These are phyloP conservation scores for Merops nubicus DNA, from an alignment of 2,113 vertebrate species.

Conservation along the genomic window DNA sequence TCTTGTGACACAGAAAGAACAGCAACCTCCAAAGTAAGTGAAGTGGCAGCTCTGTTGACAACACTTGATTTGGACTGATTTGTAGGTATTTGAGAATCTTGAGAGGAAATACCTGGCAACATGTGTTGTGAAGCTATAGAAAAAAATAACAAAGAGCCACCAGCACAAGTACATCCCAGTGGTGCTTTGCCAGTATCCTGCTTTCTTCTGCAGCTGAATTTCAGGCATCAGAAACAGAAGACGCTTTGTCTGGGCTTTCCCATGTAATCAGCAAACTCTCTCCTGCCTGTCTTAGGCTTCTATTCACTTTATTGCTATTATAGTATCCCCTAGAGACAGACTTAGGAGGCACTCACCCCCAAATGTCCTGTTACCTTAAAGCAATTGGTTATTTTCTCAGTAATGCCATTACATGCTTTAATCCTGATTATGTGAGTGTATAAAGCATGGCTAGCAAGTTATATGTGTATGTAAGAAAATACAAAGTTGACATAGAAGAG, in stretches of 20 bases:
- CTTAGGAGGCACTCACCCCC: background rate
- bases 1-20: background rate
- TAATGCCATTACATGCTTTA: background rate
- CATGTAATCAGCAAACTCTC: constrained; percentile 51
- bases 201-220: constrained; percentile 16
- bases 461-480: background rate
- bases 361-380: constrained; percentile 38
- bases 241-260: constrained; percentile 55
- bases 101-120: constrained; percentile 31
- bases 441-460: background rate
- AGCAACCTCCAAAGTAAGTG: background rate
- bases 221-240: constrained; percentile 61
- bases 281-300: constrained; percentile 28
- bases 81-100: background rate
- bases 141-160: constrained; percentile 28
- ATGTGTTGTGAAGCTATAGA: background rate
- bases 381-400: background rate
- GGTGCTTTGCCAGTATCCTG: constrained; percentile 49
- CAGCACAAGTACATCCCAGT: constrained; percentile 8
- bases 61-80: background rate
- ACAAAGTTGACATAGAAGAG: background rate
- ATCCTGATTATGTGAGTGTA: background rate
- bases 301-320: constrained; percentile 34
- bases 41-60: background rate
- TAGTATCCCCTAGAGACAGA: constrained; percentile 32